A percentile compares a stretch with the other conserved stretches of the same genome.
These are phyloP conservation scores for Pseudococcus jackbeardsleyi DNA, from an alignment of 2,888 invertebrate species.

Conservation along the genomic window DNA sequence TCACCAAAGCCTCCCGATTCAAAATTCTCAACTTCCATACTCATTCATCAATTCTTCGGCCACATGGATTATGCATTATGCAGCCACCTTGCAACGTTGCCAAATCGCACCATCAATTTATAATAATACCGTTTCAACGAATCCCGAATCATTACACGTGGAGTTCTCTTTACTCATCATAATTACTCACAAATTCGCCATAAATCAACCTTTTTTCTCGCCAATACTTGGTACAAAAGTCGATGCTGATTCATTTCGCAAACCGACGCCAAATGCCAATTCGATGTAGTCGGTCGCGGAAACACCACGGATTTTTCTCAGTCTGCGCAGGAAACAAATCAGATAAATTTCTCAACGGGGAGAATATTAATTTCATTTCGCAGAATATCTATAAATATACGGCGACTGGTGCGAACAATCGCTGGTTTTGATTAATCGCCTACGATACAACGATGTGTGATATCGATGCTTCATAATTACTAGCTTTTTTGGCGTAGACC, in stretches of 20 bases:
- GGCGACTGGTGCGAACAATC: not conserved
- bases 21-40: too few relatives aligned
- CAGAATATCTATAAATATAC: conserved; percentile 13
- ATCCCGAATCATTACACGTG: not conserved
- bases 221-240: not conserved
- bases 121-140: not conserved
- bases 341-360: conserved; percentile 4
- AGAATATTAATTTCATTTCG: conserved; percentile 24
- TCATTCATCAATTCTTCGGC: too few relatives aligned
- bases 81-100: not conserved
- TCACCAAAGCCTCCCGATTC: too few relatives aligned
- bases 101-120: not conserved
- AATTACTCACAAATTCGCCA: not conserved
- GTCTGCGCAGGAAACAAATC: not conserved
- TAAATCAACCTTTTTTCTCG: not conserved
- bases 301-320: not conserved
- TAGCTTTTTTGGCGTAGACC: not conserved
- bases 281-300: not conserved
- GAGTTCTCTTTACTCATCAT: not conserved
- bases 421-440: not conserved
- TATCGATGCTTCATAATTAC: conserved; percentile 16
- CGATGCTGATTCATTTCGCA: not conserved
- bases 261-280: not conserved
- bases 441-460: not conserved
- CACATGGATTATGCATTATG: too few relatives aligned